Conservation (phyloP, 1,140 invertebrate genomes). For the Triops longicaudatus region DNA sequence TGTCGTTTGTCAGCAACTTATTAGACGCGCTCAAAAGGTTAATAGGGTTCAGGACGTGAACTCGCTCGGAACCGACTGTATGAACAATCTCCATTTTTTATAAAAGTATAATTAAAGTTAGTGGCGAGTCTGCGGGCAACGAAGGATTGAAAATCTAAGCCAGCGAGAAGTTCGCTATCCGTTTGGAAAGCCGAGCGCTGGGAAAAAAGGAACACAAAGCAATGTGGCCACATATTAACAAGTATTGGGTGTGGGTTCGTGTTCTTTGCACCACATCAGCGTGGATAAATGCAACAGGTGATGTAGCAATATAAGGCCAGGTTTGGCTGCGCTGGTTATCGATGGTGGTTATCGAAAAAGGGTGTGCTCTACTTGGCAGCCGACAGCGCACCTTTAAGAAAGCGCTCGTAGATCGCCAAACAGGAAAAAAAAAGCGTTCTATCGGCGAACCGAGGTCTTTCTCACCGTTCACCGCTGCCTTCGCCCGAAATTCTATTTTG, state of each 20-base stretch:
- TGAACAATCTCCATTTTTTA: background rate
- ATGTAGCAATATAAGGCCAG: slow-evolving; percentile 3
- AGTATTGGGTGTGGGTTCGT: slow-evolving; percentile 11
- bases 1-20: slow-evolving; percentile 15
- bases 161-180: background rate
- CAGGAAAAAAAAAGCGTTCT: background rate
- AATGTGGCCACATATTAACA: slow-evolving; percentile 11
- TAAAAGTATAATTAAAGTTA: background rate
- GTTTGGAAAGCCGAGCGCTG: background rate
- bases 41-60: slow-evolving; percentile 8
- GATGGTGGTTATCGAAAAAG: slow-evolving; percentile 6
- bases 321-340: slow-evolving; percentile 12
- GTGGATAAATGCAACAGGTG: slow-evolving; percentile 11
- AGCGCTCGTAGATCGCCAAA: background rate
- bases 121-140: background rate
- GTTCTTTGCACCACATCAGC: background rate
- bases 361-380: slow-evolving; percentile 13
- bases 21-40: background rate
- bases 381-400: slow-evolving; percentile 11
- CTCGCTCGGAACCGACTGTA: background rate
- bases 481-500: background rate
- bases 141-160: background rate
- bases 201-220: background rate
- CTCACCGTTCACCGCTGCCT: background rate
- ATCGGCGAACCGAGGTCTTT: background rate